Evolutionary conservation across 2,113 vertebrate genomes (phyloP).

Genomic region (rat (Rattus norvegicus)): GRCr8 NC_086022.1:73981001-73981500

Average conservation of each 20-base stretch:
- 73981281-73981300: slow-evolving; percentile 46
- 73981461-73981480: background rate
- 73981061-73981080: background rate
- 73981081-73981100: background rate
- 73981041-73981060: background rate
- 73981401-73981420: background rate
- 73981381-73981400: background rate
- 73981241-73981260: background rate
- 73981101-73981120: background rate
- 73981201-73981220: slow-evolving; percentile 60
- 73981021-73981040: background rate
- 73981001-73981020: background rate
- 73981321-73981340: slow-evolving; percentile 36
- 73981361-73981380: background rate
- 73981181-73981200: background rate
- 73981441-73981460: background rate
- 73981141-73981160: slow-evolving; percentile 14
- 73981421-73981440: background rate
- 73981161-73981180: slow-evolving; percentile 36
- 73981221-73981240: slow-evolving; percentile 51
- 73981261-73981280: background rate
- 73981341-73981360: background rate
- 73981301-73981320: slow-evolving; percentile 34
- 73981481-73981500: background rate
- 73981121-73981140: background rate